A percentile compares a stretch with the other conserved stretches of the same genome.
Evolutionary conservation across 2,797 vertebrate species (phyloP).

Genomic region (Galago senegalensis): DNA sequence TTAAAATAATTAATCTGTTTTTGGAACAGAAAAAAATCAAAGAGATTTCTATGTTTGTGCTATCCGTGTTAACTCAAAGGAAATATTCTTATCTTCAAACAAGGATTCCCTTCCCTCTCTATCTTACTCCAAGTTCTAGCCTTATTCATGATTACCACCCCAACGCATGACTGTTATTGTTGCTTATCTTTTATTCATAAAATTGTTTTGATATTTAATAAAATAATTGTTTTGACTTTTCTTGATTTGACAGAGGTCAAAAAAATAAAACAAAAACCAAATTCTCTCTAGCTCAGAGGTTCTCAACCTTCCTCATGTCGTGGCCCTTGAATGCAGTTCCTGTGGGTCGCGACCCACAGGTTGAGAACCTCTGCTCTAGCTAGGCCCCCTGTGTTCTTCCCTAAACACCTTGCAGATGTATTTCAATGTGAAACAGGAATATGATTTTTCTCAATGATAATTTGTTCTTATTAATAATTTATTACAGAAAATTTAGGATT

Average conservation of each 20-base stretch:
- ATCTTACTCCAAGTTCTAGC: background rate
- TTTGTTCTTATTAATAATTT: background rate
- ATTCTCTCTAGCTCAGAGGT: background rate
- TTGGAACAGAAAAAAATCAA: background rate
- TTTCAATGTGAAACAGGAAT: background rate
- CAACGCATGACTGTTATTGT: background rate
- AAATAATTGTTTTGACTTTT: background rate
- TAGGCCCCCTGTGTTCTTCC: background rate
- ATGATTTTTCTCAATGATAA: background rate
- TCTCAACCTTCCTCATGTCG: too few species aligned
- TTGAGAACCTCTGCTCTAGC: too few species aligned
- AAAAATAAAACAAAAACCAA: background rate
- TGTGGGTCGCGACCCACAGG: too few species aligned
- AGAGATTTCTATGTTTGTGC: background rate
- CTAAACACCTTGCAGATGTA: background rate
- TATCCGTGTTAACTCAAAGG: background rate
- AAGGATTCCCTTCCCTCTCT: background rate
- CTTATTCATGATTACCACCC: background rate
- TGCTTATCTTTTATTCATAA: background rate
- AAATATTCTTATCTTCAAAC: background rate
- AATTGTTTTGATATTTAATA: background rate
- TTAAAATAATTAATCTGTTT: background rate
- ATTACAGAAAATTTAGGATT: conserved; percentile 23
- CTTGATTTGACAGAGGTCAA: background rate
- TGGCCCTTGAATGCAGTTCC: too few species aligned